Percentiles rank a stretch among this genome's conserved stretches.
phyloP scores from a whole-genome alignment of 1,140 invertebrate genomes.

The Anoplolepis gracilipes region DNA sequence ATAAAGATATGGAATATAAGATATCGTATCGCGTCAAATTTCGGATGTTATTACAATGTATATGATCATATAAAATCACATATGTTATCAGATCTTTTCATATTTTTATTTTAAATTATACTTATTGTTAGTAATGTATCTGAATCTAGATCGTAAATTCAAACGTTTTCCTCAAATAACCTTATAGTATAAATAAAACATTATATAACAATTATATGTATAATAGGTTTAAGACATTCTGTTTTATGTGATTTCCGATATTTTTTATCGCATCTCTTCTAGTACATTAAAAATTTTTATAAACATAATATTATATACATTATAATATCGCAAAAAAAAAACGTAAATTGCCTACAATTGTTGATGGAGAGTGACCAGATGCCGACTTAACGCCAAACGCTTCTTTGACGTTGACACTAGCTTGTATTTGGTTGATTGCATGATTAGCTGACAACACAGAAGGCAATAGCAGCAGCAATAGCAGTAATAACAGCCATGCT shows the following conservation, averaged over 20 bases:
- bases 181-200: not conserved
- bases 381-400: not conserved
- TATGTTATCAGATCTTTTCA: too few species aligned
- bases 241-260: not conserved
- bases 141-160: not conserved
- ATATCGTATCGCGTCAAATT: too few species aligned
- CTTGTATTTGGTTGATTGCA: constrained; percentile 82
- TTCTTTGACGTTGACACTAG: constrained; percentile 68
- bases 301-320: too few species aligned
- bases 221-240: not conserved
- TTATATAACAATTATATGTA: too few species aligned
- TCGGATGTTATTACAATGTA: too few species aligned
- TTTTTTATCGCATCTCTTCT: not conserved
- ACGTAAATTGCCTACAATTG: not conserved
- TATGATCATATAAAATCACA: too few species aligned
- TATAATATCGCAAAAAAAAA: not conserved
- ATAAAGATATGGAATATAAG: too few species aligned
- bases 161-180: not conserved
- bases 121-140: not conserved
- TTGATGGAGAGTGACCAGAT: not conserved
- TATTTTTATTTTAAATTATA: not conserved
- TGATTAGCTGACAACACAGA: constrained; percentile 84
- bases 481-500: constrained; percentile 82
- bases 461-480: constrained; percentile 77
- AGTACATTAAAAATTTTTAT: too few species aligned